Evolutionary conservation across 2,888 invertebrate genomes (phyloP), one percentile per base, ranked within the genome.

Genomic region (Galerucella calmariensis): DNA sequence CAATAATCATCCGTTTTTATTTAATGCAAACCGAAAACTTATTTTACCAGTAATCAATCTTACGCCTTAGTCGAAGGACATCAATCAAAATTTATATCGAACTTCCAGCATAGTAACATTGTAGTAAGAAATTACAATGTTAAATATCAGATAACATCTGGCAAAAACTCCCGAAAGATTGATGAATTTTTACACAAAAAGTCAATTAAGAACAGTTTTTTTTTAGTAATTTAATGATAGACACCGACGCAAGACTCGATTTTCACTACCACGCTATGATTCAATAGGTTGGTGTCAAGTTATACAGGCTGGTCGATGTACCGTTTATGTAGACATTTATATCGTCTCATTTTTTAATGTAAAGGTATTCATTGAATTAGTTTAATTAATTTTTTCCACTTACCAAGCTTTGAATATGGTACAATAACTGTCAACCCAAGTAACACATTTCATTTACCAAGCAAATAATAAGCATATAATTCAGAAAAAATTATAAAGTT

Each of bases 101-200:
- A 66, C 66, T 72, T 51, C 58, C 59, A 16, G 61, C 72, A 71
- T 44, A 66, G 71, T 71, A 65, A 71, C 71, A 72, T 72, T 72
- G 72, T 72, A 67, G 66, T 72, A 46, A 66, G 58, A 72, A 72
- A 72, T 72, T 72, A 72, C 72, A 72, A 72, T 72, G 72, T 72
- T 72, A 72, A 66, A 72, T 67, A 66, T 48, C 61, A 72, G 72
- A 72, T 72, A 72, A 48, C 66, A 67, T 72, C 72, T 71, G 59
- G 72, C 72, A 67, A 72, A 72, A 67, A 72, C 61, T 72, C 56
- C 51, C 9, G 65, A 66, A 66, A 72, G 72, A 72, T 72, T 72
- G 72, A 72, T 72, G 72, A 72, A 72, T 72, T 72, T 71, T 72
- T 72, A 72, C 66, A 67, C 66, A 72, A 72, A 72, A 72, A 72